phyloP scores from a whole-genome alignment of 2,113 vertebrate genomes.

The Saccopteryx leptura region DNA sequence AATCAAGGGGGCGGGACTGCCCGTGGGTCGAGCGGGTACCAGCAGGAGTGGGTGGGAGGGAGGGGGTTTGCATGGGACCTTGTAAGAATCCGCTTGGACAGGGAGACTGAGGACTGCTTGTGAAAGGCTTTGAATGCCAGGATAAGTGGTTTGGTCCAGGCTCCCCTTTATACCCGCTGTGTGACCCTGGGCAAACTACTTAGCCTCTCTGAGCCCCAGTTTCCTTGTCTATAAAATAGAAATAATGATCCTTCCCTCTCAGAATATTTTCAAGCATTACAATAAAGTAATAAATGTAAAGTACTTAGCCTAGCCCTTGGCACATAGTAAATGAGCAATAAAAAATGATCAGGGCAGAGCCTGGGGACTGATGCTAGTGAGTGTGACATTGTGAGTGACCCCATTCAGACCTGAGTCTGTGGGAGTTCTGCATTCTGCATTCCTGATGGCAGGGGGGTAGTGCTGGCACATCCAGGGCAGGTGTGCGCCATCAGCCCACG shows the following conservation, averaged over 20 bases:
- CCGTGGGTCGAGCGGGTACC: rapidly evolving
- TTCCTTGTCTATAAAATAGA: neutral
- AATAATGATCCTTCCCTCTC: neutral
- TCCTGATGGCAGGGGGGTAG: neutral
- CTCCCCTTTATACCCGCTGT: neutral
- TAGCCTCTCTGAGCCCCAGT: neutral
- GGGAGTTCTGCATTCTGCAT: neutral
- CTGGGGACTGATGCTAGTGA: neutral
- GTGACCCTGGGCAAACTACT: neutral
- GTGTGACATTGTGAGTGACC: rapidly evolving
- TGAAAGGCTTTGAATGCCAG: neutral
- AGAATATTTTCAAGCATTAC: neutral
- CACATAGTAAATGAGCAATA: neutral
- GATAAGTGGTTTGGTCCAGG: neutral
- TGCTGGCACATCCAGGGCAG: neutral
- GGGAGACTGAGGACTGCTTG: neutral
- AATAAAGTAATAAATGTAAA: neutral
- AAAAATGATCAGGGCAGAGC: neutral
- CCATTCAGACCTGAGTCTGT: neutral
- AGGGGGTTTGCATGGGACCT: rapidly evolving
- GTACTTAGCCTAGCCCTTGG: neutral
- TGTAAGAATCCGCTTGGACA: rapidly evolving
- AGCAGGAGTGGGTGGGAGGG: neutral
- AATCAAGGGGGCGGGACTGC: rapidly evolving
- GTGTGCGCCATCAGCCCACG: rapidly evolving